Evolutionary conservation across 1,140 invertebrate genomes (phyloP), one percentile per base, ranked within the genome.

Genomic region (Dolichoris vasculosae): DNA sequence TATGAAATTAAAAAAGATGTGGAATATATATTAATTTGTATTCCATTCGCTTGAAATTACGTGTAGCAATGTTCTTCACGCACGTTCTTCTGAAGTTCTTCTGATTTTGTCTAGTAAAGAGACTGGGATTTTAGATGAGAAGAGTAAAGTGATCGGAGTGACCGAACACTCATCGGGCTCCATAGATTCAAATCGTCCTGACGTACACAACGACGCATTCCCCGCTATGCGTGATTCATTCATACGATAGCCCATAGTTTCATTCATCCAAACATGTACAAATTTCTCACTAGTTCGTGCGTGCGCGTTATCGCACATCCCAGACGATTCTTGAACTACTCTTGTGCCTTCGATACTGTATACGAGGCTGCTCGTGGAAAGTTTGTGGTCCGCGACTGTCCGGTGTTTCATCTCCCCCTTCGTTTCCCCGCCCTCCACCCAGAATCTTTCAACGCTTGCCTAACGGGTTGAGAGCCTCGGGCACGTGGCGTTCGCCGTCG

Each of bases 401-500:
- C 17, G 64, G 20, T 63, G 3, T 67, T 51, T 26, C 32, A 64
- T 71, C 32, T 32, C 64, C 32, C 64, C 76, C 20, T 20, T 35
- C 55, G 2, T 3, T 51, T 23, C 15, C 23, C 43, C 55, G 32
- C 64, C 43, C 30, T 2, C 43, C 17, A 1, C 23, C 26, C 23
- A 17, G n/a, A 43, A 73, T 73, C 82, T 76, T 73, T n/a, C 38
- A 23, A 55, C n/a, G 40, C 76, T 79, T 51, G 67, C 51, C 59
- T 86, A 86, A 86, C 88, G 91, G 89, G 89, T 91, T 89, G 90
- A 91, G 90, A 91, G 90, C 91, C 91, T 90, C 89, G 89, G 91
- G 90, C 92, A 91, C 92, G 91, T 92, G 92, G 90, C 90, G 85
- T 77, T 83, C 84, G 87, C 59, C 82, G 85, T 89, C 86, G 86